Conservation (phyloP, 2,797 vertebrate species). For the Coccyzus lansbergi region DNA sequence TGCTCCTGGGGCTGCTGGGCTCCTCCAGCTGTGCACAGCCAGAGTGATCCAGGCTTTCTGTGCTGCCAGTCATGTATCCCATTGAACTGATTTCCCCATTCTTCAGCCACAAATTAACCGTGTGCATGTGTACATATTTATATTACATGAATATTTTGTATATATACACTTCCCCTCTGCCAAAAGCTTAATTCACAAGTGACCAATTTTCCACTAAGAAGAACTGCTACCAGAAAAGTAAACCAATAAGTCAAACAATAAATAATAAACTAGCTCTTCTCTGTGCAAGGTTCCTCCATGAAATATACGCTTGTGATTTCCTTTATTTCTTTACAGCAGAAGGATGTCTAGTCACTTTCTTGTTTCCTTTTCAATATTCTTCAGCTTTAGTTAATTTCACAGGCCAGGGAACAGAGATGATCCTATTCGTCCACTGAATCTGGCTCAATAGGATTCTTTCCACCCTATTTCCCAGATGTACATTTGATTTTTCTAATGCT, state of each 20-base stretch:
- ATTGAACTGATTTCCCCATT: neutral
- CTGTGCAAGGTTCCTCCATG: neutral
- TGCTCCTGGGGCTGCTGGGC: neutral
- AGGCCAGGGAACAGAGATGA: constrained; percentile 50
- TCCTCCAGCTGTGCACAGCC: neutral
- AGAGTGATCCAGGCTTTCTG: neutral
- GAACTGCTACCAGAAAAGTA: neutral
- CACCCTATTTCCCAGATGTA: constrained; percentile 60
- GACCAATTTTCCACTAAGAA: neutral
- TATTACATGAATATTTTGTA: neutral
- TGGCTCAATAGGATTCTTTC: constrained; percentile 54
- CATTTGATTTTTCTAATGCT: constrained; percentile 54
- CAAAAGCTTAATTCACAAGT: neutral
- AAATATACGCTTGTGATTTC: neutral
- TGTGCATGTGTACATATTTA: neutral
- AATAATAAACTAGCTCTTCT: neutral
- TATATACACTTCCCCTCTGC: neutral
- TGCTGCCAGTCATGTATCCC: neutral
- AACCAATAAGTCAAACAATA: neutral
- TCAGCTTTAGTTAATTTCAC: constrained; percentile 46
- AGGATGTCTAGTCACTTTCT: neutral
- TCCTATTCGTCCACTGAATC: constrained; percentile 27
- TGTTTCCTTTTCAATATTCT: constrained; percentile 23
- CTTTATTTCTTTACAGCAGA: neutral
- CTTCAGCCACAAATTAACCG: neutral